Evolutionary conservation across 1,140 invertebrate genomes (phyloP).

Genomic region (Paracyclopina nana): DNA sequence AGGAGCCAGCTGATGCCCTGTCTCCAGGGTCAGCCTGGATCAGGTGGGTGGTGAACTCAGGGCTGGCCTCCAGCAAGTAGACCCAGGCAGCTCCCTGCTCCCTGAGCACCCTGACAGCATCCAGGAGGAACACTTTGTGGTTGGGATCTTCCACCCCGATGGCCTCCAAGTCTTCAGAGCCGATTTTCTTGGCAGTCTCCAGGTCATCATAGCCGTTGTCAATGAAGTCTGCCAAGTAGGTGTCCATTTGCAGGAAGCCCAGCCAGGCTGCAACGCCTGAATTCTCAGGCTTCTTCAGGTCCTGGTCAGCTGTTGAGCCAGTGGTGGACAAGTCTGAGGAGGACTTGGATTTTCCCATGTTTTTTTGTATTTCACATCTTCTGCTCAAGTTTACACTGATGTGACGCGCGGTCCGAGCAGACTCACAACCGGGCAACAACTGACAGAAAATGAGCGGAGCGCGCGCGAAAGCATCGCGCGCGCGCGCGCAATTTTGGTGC

Average conservation of each 20-base stretch:
- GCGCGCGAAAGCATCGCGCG: too few relatives aligned
- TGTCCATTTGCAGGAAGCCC: slow-evolving; percentile 59
- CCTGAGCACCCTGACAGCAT: slow-evolving; percentile 58
- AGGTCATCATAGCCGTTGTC: slow-evolving; percentile 92
- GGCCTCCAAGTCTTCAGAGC: slow-evolving; percentile 78
- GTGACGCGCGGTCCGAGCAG: too few relatives aligned
- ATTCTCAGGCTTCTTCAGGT: too few relatives aligned
- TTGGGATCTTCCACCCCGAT: slow-evolving; percentile 68
- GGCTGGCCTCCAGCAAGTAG: slow-evolving; percentile 25
- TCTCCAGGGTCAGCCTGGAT: slow-evolving; percentile 5
- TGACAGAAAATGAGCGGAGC: too few relatives aligned
- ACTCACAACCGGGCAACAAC: too few relatives aligned
- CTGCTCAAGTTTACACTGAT: too few relatives aligned
- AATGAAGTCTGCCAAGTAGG: slow-evolving; percentile 77
- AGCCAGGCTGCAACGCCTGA: slow-evolving; percentile 90
- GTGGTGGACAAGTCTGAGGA: too few relatives aligned
- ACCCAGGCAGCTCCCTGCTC: slow-evolving; percentile 79
- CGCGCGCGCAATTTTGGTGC: too few relatives aligned
- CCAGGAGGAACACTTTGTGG: slow-evolving; percentile 54
- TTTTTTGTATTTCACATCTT: too few relatives aligned
- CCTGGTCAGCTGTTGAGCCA: too few relatives aligned
- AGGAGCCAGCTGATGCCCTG: neutral
- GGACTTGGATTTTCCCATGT: too few relatives aligned
- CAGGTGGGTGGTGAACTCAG: neutral
- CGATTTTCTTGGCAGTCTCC: slow-evolving; percentile 87